Conservation (phyloP, 2,888 invertebrate genomes). For the Hedya salicella region DNA sequence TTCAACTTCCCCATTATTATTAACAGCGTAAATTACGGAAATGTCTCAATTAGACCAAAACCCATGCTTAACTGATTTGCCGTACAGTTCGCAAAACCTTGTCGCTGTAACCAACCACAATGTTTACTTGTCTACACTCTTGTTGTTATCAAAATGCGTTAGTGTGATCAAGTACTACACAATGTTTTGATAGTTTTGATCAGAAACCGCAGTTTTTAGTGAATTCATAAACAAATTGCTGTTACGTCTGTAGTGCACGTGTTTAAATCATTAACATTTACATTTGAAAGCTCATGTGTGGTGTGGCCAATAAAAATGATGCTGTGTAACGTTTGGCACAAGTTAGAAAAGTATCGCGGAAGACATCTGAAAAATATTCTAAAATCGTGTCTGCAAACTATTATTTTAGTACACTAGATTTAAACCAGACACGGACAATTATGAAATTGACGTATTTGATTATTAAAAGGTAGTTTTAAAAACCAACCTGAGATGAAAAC, state of each 20-base stretch:
- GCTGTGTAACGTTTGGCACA: background rate
- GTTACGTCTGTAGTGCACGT: constrained; percentile 31
- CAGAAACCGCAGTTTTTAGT: constrained; percentile 26
- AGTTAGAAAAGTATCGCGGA: background rate
- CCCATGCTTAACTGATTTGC: background rate
- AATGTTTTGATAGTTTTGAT: background rate
- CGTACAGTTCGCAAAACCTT: background rate
- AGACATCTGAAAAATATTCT: background rate
- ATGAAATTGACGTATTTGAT: too few species aligned
- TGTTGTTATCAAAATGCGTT: background rate
- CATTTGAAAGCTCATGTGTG: constrained; percentile 28
- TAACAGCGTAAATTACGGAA: constrained; percentile 2
- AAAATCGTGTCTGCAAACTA: too few species aligned
- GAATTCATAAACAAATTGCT: constrained; percentile 10
- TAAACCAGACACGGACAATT: too few species aligned
- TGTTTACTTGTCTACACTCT: background rate
- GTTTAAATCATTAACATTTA: constrained; percentile 37
- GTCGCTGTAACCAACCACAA: background rate
- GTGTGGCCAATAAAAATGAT: constrained; percentile 16
- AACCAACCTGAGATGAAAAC: too few species aligned
- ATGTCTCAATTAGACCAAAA: constrained; percentile 9
- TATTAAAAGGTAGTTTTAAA: too few species aligned
- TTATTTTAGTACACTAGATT: too few species aligned
- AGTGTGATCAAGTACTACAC: background rate
- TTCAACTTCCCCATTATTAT: background rate